A percentile compares a stretch with the other conserved stretches of the same genome.
Evolutionary conservation across 1,140 invertebrate species (phyloP).

Genomic region (Trypoxylus dichotomus): DNA sequence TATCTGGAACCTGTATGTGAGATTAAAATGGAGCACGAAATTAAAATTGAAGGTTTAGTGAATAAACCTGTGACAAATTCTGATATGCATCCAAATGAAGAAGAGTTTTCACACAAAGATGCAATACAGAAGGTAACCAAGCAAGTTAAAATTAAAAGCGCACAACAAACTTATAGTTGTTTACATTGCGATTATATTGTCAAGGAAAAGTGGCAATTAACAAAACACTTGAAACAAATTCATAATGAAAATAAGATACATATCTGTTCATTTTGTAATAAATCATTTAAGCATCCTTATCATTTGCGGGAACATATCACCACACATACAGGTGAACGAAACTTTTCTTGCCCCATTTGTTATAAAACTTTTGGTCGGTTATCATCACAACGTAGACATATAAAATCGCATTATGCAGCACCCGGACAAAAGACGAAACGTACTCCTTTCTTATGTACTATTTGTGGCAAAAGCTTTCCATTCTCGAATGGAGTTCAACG

Average conservation of each 20-base stretch:
- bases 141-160: slow-evolving; percentile 11
- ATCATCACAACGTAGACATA: slow-evolving; percentile 42
- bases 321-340: slow-evolving; percentile 48
- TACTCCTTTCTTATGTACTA: slow-evolving; percentile 44
- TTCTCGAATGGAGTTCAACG: slow-evolving; percentile 55
- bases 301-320: slow-evolving; percentile 70
- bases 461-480: slow-evolving; percentile 51
- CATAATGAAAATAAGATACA: slow-evolving; percentile 68
- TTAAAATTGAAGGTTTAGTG: background rate
- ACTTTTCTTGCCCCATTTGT: slow-evolving; percentile 46
- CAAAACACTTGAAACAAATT: slow-evolving; percentile 71
- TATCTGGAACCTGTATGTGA: background rate
- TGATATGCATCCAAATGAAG: slow-evolving; percentile 3
- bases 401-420: slow-evolving; percentile 39
- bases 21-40: background rate
- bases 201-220: slow-evolving; percentile 67
- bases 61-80: background rate
- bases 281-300: slow-evolving; percentile 69
- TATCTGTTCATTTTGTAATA: slow-evolving; percentile 66
- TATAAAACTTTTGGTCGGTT: slow-evolving; percentile 43
- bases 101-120: too few species aligned
- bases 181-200: slow-evolving; percentile 62
- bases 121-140: background rate
- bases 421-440: slow-evolving; percentile 44
- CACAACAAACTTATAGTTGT: background rate